Conservation (phyloP, 2,888 invertebrate species). For the Heliothis peltigera region DNA sequence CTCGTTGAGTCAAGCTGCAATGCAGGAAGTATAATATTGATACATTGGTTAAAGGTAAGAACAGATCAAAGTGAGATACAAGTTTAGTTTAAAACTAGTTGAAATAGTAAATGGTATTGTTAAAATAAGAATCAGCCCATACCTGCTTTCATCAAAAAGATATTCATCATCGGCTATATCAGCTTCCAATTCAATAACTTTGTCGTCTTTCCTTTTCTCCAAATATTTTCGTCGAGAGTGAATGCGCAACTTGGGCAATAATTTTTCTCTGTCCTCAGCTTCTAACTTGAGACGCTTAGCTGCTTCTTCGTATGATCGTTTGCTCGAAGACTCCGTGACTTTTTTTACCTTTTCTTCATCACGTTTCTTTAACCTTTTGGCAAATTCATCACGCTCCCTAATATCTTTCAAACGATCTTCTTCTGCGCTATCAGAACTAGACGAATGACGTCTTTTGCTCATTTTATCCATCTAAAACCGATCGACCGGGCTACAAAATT, state of each 20-base stretch:
- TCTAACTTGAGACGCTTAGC: constrained; percentile 97
- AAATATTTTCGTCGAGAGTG: constrained; percentile 98
- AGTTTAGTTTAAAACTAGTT: too few species aligned
- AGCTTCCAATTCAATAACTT: constrained; percentile 97
- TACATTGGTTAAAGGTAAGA: background rate
- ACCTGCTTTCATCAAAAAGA: constrained; percentile 96
- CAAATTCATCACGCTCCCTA: constrained; percentile 98
- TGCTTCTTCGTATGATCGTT: constrained; percentile 95
- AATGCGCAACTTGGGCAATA: constrained; percentile 96
- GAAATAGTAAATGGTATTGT: background rate
- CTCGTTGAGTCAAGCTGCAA: constrained; percentile 95
- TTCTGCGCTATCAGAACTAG: constrained; percentile 93
- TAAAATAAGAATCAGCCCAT: constrained; percentile 76
- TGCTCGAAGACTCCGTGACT: constrained; percentile 92
- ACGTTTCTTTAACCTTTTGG: constrained; percentile 95
- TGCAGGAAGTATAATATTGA: constrained; percentile 4
- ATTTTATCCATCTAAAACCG: constrained; percentile 74
- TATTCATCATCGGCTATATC: constrained; percentile 99
- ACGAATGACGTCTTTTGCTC: constrained; percentile 87
- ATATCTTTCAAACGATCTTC: constrained; percentile 95
- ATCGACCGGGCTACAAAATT: too few species aligned
- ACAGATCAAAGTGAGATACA: too few species aligned
- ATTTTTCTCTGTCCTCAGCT: constrained; percentile 95
- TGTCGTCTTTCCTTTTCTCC: constrained; percentile 98
- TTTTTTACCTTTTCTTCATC: constrained; percentile 97